Base-by-base conservation (phyloP, 2,797 vertebrate genomes). In the Helostoma temminkii region DNA sequence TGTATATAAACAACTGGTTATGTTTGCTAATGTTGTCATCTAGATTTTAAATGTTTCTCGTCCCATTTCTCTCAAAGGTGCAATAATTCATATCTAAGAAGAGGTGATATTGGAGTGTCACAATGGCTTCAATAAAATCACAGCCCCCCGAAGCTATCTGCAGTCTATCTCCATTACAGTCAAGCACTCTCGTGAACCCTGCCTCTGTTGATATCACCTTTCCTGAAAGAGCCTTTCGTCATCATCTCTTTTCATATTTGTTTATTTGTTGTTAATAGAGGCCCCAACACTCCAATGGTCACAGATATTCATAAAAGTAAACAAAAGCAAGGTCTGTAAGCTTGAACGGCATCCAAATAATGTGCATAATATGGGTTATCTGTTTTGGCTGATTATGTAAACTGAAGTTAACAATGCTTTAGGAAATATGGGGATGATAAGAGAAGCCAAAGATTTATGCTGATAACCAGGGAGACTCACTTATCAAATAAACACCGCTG, bases 151-250 rank as follows among this genome's bases (percentile, higher is more conserved):
- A 89, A 94, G 94, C 92, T 82, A 88, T 91, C 89, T 84, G 84
- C 88, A 86, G 89, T 92, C 91, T 77, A 80, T 93, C 91, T 93
- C 88, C 84, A 93, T 93, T 94, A 93, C 74, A 88, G 84, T 91
- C 88, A 86, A 89, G 85, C 73, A 76, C 84, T 80, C 83, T 87
- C 72, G 58, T 88, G 90, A 91, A 91, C 90, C 83, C 76, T 74
- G 78, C 74, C 85, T 82, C 77, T 87, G 70, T 71, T 92, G 85
- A 89, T 90, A 89, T 82, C 86, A 88, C 81, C 77, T 82, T 84
- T 86, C 84, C 90, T 87, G 81, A 92, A 91, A 87, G 76, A 84
- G 72, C 61, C 68, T 84, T 76, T 56, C 69, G 71, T 82, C 65
- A 82, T 79, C 80, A 84, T 80, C 85, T 80, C 61, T 76, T 80